Evolutionary conservation across 2,888 invertebrate genomes (phyloP).

Genomic region (Trichacis sp.): DNA sequence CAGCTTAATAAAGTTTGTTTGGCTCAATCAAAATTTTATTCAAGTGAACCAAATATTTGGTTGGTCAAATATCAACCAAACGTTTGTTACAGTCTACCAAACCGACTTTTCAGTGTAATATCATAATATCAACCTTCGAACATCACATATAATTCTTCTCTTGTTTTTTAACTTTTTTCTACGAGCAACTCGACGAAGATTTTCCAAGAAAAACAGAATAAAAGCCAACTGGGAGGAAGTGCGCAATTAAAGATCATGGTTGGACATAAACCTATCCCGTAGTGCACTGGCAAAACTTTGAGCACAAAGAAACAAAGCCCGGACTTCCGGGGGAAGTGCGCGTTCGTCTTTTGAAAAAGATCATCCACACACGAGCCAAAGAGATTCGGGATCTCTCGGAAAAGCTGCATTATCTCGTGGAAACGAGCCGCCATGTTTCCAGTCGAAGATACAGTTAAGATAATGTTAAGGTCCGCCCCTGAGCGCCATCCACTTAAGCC

Average conservation of each 20-base stretch:
- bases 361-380: slow-evolving; percentile 1
- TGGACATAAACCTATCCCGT: not conserved
- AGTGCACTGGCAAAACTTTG: not conserved
- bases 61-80: too few relatives aligned
- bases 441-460: slow-evolving; percentile 27
- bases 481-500: slow-evolving; percentile 16
- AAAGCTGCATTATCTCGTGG: slow-evolving; percentile 20
- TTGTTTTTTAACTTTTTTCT: too few relatives aligned
- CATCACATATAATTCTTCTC: too few relatives aligned
- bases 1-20: too few relatives aligned
- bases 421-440: slow-evolving; percentile 28
- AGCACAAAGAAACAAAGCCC: not conserved
- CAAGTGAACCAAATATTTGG: too few relatives aligned
- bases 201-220: not conserved
- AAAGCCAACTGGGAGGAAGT: not conserved
- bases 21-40: too few relatives aligned
- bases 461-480: slow-evolving; percentile 11
- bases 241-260: not conserved
- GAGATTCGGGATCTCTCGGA: slow-evolving; percentile 9
- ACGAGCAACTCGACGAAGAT: not conserved
- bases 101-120: too few relatives aligned
- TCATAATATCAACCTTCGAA: too few relatives aligned
- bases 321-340: not conserved
- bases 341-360: slow-evolving; percentile 2
- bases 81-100: too few relatives aligned